Evolutionary conservation across 2,888 invertebrate genomes (phyloP).

Genomic region (Apoderus coryli): DNA sequence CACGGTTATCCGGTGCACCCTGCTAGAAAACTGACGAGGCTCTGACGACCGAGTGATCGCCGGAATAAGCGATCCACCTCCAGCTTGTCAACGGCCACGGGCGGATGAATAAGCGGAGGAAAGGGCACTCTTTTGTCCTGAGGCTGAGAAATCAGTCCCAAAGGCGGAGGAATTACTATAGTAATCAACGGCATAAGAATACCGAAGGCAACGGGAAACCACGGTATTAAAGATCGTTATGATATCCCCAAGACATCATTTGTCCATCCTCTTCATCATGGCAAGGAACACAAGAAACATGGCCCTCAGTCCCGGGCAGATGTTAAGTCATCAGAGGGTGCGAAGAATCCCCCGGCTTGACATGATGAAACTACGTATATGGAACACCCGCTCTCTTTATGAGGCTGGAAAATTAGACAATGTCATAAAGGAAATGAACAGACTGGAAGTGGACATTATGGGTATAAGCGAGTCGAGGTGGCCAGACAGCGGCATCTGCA

Average conservation of each 20-base stretch:
- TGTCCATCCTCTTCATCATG: too few relatives aligned
- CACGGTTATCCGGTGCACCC: too few relatives aligned
- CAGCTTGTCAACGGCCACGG: conserved; percentile 5
- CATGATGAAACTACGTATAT: too few relatives aligned
- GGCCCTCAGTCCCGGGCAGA: conserved; percentile 7
- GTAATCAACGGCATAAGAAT: conserved; percentile 13
- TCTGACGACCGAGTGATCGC: conserved; percentile 10
- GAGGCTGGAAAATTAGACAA: too few relatives aligned
- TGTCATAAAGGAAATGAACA: too few relatives aligned
- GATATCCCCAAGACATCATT: too few relatives aligned
- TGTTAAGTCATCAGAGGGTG: conserved; percentile 5
- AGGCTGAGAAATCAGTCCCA: conserved; percentile 12
- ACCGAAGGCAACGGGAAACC: conserved; percentile 13
- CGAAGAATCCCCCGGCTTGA: conserved; percentile 8
- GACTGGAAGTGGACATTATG: too few relatives aligned
- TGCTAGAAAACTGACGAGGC: too few relatives aligned
- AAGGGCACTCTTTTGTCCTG: conserved; percentile 12
- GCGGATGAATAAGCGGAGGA: conserved; percentile 8
- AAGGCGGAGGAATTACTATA: conserved; percentile 12
- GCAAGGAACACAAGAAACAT: too few relatives aligned
- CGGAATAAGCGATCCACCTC: conserved; percentile 10
- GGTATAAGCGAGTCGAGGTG: too few relatives aligned
- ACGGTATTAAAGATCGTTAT: conserved; percentile 8
- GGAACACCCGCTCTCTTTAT: too few relatives aligned
- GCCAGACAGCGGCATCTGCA: too few relatives aligned